Evolutionary conservation across 2,888 invertebrate genomes (phyloP).

Genomic region (Eurois occulta): DNA sequence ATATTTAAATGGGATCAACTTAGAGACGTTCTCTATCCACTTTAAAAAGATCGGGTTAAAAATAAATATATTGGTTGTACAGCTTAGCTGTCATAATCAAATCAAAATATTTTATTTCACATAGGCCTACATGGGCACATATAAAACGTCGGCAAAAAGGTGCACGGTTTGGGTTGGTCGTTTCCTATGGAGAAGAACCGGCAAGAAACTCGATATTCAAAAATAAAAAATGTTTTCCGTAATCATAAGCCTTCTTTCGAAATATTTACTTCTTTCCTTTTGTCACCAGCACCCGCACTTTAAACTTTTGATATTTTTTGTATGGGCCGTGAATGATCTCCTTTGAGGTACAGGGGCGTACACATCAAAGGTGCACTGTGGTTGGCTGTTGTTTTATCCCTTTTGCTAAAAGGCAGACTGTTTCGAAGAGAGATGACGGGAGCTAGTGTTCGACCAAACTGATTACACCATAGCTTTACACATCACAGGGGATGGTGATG

Average conservation of each 20-base stretch:
- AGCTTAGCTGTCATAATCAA: background rate
- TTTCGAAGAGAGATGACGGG: background rate
- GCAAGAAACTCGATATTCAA: too few relatives aligned
- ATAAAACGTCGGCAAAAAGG: too few relatives aligned
- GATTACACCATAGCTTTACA: background rate
- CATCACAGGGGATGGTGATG: constrained; percentile 62
- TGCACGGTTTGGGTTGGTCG: too few relatives aligned
- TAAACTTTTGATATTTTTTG: background rate
- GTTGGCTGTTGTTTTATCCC: background rate
- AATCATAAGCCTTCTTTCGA: background rate
- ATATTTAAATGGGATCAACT: background rate
- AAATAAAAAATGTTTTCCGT: background rate
- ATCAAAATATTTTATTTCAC: too few relatives aligned
- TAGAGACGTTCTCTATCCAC: too few relatives aligned
- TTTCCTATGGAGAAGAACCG: too few relatives aligned
- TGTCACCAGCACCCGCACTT: background rate
- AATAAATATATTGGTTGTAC: background rate
- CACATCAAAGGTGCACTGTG: background rate
- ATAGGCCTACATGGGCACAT: too few relatives aligned
- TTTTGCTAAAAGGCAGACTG: background rate
- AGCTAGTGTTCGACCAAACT: background rate
- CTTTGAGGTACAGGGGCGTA: background rate
- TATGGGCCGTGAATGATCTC: background rate
- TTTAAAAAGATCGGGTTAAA: background rate
- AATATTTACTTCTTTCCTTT: background rate